Evolutionary conservation across 2,888 invertebrate genomes (phyloP), one percentile per base, ranked within the genome.

Genomic region (Phorcus lineatus): DNA sequence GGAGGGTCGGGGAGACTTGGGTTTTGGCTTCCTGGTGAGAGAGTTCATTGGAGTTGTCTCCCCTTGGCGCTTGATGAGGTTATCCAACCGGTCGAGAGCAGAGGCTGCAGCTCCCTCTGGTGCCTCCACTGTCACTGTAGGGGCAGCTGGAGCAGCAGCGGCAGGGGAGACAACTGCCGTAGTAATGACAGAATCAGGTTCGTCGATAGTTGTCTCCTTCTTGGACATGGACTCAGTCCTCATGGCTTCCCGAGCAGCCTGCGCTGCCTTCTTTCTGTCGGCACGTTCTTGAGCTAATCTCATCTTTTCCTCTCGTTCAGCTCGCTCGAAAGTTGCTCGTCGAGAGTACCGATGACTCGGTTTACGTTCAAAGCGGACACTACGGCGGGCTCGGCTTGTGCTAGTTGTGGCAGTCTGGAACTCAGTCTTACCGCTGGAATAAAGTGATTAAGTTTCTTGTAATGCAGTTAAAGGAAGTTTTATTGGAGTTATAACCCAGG

Each of bases 341-440:
- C 98, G 95, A 52, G 98, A 98, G 92, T 98, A 99, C 84, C 99
- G 95, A 93, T 99, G 99, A 94, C 98, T 98, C 0, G 99, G 99
- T 78, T 98, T 95, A 82, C 99, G 95, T 94, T 99, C 99, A 93
- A 99, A 98, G 92, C 98, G 97, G 7, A 98, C 98, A 0, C 97
- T 98, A 78, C 98, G 95, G 67, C 98, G 95, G 0, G 98, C 97
- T 84, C 97, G 95, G 67, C 88, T 86, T 13, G 47, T 47, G 93
- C 96, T 97, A 91, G 96, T 95, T 91, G 97, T 97, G 11, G 98
- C 97, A 36, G 98, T 97, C 94, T 99, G 99, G 93, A 98, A 99
- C 94, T 99, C 99, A 0, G 99, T 99, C 92, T 98, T 96, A 0
- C 99, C 98, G 86, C 97, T 97, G 90, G 17, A 91, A 88, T 40